Percentiles rank a stretch among this genome's conserved stretches.
phyloP scores from a whole-genome alignment of 2,113 vertebrate genomes.

The Ctenodactylus gundi region DNA sequence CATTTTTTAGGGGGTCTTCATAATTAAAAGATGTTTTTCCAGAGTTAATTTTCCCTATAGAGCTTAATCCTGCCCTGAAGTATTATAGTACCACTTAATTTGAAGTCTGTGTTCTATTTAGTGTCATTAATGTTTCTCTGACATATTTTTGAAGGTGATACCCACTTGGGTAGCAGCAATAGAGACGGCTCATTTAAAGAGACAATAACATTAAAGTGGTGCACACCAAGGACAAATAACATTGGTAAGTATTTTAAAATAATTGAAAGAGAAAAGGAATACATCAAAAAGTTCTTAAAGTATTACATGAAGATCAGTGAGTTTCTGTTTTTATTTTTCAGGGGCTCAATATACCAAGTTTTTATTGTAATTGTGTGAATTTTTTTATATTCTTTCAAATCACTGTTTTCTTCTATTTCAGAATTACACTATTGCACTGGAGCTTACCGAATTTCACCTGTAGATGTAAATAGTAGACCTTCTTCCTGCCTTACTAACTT shows the following conservation, averaged over 20 bases:
- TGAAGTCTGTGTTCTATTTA: not conserved
- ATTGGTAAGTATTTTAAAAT: constrained; percentile 88
- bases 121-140: constrained; percentile 25
- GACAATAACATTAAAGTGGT: constrained; percentile 98
- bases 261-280: not conserved
- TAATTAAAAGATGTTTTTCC: not conserved
- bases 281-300: not conserved
- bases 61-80: not conserved
- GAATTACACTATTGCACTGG: constrained; percentile 98
- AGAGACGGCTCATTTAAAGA: constrained; percentile 95
- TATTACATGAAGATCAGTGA: not conserved
- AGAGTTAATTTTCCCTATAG: not conserved
- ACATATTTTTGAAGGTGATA: constrained; percentile 88
- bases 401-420: constrained; percentile 81
- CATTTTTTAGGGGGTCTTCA: not conserved
- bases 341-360: not conserved
- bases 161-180: constrained; percentile 89
- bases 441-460: constrained; percentile 97
- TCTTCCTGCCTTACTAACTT: constrained; percentile 99
- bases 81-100: not conserved
- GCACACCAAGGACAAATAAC: constrained; percentile 96
- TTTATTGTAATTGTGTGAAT: constrained; percentile 5
- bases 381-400: constrained; percentile 76
- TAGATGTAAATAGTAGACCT: constrained; percentile 98
- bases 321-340: constrained; percentile 9